Conservation (phyloP, 2,113 vertebrate genomes). For the Trachemys scripta region DNA sequence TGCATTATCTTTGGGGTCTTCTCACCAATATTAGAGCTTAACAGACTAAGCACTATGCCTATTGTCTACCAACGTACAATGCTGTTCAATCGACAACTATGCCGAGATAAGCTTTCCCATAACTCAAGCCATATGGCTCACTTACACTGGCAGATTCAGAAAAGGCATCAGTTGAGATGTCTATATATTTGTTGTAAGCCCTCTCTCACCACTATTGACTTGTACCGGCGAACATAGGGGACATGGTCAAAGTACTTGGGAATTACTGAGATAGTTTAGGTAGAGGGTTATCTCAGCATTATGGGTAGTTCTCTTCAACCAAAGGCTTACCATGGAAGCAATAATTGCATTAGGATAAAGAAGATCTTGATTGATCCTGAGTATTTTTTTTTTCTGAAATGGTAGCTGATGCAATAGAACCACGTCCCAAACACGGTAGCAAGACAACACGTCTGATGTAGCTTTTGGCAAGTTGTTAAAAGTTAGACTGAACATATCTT, state of each 20-base stretch:
- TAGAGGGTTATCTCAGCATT: neutral
- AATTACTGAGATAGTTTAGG: neutral
- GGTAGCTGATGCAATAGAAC: neutral
- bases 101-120: neutral
- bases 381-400: neutral
- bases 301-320: neutral
- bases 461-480: conserved; percentile 24
- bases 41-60: neutral
- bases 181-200: neutral
- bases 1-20: neutral
- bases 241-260: neutral
- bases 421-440: neutral
- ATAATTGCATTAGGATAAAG: neutral
- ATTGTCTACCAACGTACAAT: neutral
- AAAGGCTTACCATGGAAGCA: neutral
- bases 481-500: conserved; percentile 32
- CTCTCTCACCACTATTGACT: neutral
- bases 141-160: neutral
- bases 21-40: neutral
- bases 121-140: conserved; percentile 25
- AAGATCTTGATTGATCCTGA: neutral
- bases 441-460: conserved; percentile 1
- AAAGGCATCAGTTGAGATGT: neutral
- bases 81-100: conserved; percentile 22
- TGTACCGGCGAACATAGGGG: neutral